These are phyloP conservation scores for Melanargia galathea DNA, from an alignment of 2,888 invertebrate genomes.

Conservation along the genomic window DNA sequence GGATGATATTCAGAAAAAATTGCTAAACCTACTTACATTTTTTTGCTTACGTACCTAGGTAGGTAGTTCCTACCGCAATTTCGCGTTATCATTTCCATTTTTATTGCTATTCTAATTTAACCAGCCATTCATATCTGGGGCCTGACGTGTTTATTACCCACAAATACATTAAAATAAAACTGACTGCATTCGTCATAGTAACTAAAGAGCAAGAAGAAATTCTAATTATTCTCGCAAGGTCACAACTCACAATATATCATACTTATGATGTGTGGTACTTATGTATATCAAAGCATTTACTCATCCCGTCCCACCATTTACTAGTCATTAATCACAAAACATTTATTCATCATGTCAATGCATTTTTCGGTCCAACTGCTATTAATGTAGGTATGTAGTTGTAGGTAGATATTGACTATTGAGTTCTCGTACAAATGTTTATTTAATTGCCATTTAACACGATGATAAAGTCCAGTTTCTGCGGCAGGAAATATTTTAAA, in stretches of 20 bases:
- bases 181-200: not conserved
- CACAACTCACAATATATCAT: not conserved
- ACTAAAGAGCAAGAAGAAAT: not conserved
- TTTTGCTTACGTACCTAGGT: not conserved
- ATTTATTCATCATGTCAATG: conserved; percentile 10
- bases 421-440: not conserved
- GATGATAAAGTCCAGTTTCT: not conserved
- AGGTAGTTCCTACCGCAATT: not conserved
- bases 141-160: not conserved
- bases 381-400: not conserved
- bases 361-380: not conserved
- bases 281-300: not conserved
- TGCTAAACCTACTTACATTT: not conserved
- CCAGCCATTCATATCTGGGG: not conserved
- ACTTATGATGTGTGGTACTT: not conserved
- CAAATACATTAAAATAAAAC: not conserved
- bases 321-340: conserved; percentile 4
- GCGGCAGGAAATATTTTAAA: not conserved
- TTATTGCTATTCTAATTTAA: not conserved
- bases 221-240: conserved; percentile 9
- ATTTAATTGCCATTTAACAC: not conserved
- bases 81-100: conserved; percentile 1
- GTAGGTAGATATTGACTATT: too few relatives aligned
- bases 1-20: not conserved
- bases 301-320: conserved; percentile 1